Evolutionary conservation across 2,113 vertebrate genomes (phyloP).

Genomic region (Acanthisitta chloris): DNA sequence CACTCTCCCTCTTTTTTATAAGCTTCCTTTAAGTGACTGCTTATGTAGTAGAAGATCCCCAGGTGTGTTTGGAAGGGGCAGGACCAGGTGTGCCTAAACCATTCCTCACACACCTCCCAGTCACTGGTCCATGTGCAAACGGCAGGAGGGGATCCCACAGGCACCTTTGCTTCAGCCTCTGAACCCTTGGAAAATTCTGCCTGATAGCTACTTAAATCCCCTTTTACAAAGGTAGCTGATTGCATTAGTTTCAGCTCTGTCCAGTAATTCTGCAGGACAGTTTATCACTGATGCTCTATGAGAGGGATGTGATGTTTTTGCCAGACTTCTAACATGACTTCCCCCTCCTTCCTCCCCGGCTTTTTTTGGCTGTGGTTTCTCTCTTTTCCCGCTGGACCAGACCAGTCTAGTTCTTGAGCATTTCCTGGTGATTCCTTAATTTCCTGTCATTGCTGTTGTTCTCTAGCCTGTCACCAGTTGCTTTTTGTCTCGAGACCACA

Average conservation of each 20-base stretch:
- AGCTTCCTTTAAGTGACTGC: background rate
- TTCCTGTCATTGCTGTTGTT: background rate
- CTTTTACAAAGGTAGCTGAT: background rate
- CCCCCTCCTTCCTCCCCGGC: background rate
- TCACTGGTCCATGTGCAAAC: fast-evolving
- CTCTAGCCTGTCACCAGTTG: background rate
- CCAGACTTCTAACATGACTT: background rate
- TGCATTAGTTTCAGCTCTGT: background rate
- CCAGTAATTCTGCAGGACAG: background rate
- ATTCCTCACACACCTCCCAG: fast-evolving
- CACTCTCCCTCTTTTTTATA: background rate
- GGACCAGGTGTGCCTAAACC: background rate
- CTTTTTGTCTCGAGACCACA: background rate
- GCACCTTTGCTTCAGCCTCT: background rate
- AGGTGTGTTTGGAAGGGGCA: background rate
- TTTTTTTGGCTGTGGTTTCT: constrained; percentile 24
- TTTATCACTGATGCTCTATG: background rate
- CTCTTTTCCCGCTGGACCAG: background rate
- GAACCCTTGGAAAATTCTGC: background rate
- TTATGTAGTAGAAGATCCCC: background rate
- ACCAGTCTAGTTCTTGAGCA: background rate
- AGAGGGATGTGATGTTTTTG: background rate
- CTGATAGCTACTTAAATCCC: background rate
- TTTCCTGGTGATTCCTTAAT: constrained; percentile 34
- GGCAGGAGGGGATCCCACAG: background rate